These are phyloP conservation scores for Heliconius sara DNA, from an alignment of 2,888 invertebrate genomes.

Conservation along the genomic window DNA sequence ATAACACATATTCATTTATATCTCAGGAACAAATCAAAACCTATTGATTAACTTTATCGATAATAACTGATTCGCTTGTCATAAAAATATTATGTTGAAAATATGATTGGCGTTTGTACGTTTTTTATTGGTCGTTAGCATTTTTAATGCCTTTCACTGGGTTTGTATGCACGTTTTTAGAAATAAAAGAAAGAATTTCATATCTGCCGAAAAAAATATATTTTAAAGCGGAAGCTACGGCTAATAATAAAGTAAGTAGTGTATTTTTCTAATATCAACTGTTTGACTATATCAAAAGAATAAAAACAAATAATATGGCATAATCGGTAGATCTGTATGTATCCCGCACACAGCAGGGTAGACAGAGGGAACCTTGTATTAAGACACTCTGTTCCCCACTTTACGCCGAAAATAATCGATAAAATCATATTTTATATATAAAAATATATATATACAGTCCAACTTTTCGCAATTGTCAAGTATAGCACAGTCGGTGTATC, in stretches of 20 bases:
- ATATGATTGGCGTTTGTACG: slow-evolving; percentile 41
- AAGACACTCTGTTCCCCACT: no score
- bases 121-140: slow-evolving; percentile 33
- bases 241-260: not conserved
- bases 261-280: not conserved
- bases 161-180: slow-evolving; percentile 7
- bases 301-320: not conserved
- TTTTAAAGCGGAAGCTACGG: not conserved
- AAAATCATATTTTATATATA: not conserved
- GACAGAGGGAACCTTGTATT: no score
- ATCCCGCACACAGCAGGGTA: no score
- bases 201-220: not conserved
- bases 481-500: slow-evolving; percentile 57
- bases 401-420: not conserved
- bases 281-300: not conserved
- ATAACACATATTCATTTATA: slow-evolving; percentile 15
- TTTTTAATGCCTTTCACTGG: slow-evolving; percentile 14
- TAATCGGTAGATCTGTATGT: not conserved
- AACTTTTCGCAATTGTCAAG: slow-evolving; percentile 40
- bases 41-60: slow-evolving; percentile 36
- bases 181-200: not conserved
- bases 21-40: slow-evolving; percentile 28
- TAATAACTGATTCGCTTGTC: slow-evolving; percentile 38
- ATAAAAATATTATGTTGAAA: slow-evolving; percentile 43
- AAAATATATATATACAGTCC: not conserved